These are phyloP conservation scores for Nematostella vectensis DNA, from an alignment of 92 coral and sea anemone genomes.

Conservation along the genomic window DNA sequence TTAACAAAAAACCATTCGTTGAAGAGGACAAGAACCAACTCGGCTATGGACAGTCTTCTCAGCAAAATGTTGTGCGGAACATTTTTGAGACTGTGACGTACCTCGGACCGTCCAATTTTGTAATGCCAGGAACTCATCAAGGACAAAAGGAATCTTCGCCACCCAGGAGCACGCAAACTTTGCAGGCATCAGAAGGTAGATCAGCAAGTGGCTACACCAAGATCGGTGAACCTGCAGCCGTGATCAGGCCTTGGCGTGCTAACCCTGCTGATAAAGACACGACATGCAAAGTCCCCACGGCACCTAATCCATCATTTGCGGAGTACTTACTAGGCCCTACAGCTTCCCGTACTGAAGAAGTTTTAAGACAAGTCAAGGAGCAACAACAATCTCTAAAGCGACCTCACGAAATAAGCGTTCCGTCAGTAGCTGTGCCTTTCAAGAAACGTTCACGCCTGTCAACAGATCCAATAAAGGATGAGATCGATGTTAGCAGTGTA, in stretches of 20 bases:
- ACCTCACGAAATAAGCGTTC: no score
- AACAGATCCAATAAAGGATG: background rate
- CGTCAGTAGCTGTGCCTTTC: no score
- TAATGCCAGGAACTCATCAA: background rate
- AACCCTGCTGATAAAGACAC: background rate
- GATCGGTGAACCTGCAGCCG: slow-evolving; percentile 10
- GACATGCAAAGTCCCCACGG: background rate
- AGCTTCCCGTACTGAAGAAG: no score
- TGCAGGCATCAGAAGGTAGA: background rate
- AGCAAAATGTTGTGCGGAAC: slow-evolving; percentile 37
- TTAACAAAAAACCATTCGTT: no score
- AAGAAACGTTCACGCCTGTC: slow-evolving; percentile 3
- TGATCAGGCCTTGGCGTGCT: background rate
- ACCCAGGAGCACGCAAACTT: background rate
- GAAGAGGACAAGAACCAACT: no score
- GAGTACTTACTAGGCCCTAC: slow-evolving; percentile 21
- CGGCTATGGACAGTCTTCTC: slow-evolving; percentile 1
- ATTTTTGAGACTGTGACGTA: slow-evolving; percentile 61
- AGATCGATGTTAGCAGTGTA: slow-evolving; percentile 1
- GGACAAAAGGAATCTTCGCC: background rate
- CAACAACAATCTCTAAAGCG: no score
- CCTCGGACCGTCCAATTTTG: slow-evolving; percentile 15
- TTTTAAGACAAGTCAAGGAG: no score
- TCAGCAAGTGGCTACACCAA: no score
- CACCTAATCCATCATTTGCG: slow-evolving; percentile 8